Conservation (phyloP, 2,113 vertebrate species). For the Carollia perspicillata region DNA sequence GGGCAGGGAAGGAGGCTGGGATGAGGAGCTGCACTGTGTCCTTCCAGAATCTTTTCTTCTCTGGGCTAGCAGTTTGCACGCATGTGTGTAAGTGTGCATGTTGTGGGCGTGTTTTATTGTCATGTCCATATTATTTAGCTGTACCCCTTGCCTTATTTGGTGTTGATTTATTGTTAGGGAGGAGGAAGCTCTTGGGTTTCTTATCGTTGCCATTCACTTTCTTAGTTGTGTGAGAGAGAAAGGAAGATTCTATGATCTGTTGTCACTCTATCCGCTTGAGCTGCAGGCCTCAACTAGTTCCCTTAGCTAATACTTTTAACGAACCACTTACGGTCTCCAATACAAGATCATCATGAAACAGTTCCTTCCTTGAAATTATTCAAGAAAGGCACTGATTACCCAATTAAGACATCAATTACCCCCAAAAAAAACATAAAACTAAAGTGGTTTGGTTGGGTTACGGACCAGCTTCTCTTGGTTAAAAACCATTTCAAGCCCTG, state of each 20-base stretch:
- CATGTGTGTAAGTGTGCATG: fast-evolving
- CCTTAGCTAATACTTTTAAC: background rate
- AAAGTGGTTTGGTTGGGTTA: background rate
- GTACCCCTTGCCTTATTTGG: background rate
- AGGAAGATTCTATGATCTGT: background rate
- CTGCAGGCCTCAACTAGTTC: background rate
- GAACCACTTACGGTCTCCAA: background rate
- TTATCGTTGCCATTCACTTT: background rate
- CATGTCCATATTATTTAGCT: background rate
- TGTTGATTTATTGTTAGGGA: background rate
- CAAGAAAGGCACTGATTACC: background rate
- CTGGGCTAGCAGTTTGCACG: background rate
- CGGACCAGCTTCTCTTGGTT: background rate
- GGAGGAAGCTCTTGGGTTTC: background rate
- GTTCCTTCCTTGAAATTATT: background rate
- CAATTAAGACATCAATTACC: no score
- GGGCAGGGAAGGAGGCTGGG: background rate
- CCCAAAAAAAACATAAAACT: background rate
- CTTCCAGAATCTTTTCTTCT: background rate
- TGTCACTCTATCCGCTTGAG: background rate
- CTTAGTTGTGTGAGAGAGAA: background rate
- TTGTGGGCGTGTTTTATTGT: background rate
- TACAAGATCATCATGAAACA: background rate
- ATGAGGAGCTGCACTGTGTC: background rate
- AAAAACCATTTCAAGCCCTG: constrained; percentile 12